Evolutionary conservation across 2,888 invertebrate genomes (phyloP).

Genomic region (Furcula furcula): DNA sequence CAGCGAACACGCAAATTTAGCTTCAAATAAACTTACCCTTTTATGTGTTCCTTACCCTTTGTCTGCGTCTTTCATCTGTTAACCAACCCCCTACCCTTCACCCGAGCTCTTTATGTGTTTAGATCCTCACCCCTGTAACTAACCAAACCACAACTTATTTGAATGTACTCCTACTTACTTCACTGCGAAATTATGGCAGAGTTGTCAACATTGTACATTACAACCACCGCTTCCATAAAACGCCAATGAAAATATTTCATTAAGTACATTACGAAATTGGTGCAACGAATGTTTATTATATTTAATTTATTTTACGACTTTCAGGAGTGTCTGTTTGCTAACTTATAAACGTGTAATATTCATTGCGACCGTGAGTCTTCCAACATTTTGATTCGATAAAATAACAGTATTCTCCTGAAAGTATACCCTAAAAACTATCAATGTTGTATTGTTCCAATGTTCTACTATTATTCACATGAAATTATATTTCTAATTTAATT

Average conservation of each 20-base stretch:
- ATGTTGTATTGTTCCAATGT: too few relatives aligned
- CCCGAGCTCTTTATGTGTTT: conserved; percentile 81
- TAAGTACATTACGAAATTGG: conserved; percentile 71
- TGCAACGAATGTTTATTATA: conserved; percentile 54
- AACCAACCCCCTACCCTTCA: conserved; percentile 80
- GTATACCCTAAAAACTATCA: conserved; percentile 1
- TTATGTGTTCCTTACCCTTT: conserved; percentile 86
- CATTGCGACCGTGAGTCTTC: conserved; percentile 12
- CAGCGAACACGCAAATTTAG: conserved; percentile 81
- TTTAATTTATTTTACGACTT: conserved; percentile 22
- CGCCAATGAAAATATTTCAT: conserved; percentile 54
- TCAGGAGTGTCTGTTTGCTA: conserved; percentile 24
- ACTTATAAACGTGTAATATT: conserved; percentile 12
- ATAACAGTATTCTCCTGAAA: conserved; percentile 26
- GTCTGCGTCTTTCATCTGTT: conserved; percentile 92
- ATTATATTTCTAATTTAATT: too few relatives aligned
- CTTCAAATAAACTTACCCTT: conserved; percentile 82
- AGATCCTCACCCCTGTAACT: conserved; percentile 79
- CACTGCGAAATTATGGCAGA: conserved; percentile 65
- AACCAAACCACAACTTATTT: conserved; percentile 76
- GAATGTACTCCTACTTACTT: conserved; percentile 70
- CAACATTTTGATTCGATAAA: conserved; percentile 25
- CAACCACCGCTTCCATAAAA: conserved; percentile 74
- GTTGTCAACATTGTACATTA: conserved; percentile 76
- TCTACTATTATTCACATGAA: too few relatives aligned